Conservation (phyloP, 2,888 invertebrate species). For the Gortyna flavago region DNA sequence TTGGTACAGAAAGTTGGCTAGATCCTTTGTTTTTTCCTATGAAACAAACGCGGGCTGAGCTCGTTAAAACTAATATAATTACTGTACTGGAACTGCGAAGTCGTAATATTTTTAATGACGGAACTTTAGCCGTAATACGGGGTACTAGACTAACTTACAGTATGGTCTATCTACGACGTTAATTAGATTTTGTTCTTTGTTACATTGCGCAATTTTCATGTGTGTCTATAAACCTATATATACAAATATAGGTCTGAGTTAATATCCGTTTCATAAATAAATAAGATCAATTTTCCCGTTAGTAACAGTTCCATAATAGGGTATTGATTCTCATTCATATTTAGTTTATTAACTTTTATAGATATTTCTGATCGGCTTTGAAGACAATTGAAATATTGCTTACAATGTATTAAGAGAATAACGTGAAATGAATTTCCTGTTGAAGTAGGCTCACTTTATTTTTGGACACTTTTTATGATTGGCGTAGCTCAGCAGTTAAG, state of each 20-base stretch:
- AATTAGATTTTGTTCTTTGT: slow-evolving; percentile 64
- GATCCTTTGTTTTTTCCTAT: slow-evolving; percentile 86
- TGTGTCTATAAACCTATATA: not conserved
- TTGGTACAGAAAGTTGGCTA: slow-evolving; percentile 86
- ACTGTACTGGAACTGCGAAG: slow-evolving; percentile 70
- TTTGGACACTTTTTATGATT: not conserved
- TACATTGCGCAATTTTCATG: slow-evolving; percentile 37
- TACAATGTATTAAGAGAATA: slow-evolving; percentile 33
- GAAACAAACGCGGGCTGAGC: slow-evolving; percentile 70
- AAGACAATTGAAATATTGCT: slow-evolving; percentile 42
- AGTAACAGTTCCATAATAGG: slow-evolving; percentile 18
- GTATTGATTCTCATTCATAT: slow-evolving; percentile 42
- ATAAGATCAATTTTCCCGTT: slow-evolving; percentile 28
- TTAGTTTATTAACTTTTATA: slow-evolving; percentile 43
- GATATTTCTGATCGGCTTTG: slow-evolving; percentile 44
- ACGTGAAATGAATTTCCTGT: slow-evolving; percentile 24
- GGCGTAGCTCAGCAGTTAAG: not conserved
- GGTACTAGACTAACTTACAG: slow-evolving; percentile 53
- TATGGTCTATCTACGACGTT: slow-evolving; percentile 51
- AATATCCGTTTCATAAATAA: slow-evolving; percentile 51
- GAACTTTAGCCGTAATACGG: slow-evolving; percentile 73
- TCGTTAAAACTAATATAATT: slow-evolving; percentile 83
- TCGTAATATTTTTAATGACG: slow-evolving; percentile 80
- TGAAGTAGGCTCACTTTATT: slow-evolving; percentile 9
- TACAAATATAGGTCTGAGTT: slow-evolving; percentile 1